These are phyloP conservation scores for Ormia ochracea DNA, from an alignment of 2,888 invertebrate species.

Conservation along the genomic window DNA sequence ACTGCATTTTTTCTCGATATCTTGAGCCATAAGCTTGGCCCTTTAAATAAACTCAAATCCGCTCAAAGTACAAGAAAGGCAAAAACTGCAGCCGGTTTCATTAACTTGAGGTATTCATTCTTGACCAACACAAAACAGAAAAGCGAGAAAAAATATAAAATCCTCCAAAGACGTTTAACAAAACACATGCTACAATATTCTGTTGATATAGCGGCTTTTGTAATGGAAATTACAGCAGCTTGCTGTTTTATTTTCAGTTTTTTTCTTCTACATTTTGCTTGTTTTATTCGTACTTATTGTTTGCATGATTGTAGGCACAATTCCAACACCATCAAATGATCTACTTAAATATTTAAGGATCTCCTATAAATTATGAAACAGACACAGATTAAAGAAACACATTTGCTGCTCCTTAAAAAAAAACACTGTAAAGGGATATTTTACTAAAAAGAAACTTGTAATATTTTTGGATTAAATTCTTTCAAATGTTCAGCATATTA, in stretches of 20 bases:
- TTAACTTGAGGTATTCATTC: slow-evolving; percentile 58
- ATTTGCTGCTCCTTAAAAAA: slow-evolving; percentile 3
- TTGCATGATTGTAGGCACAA: slow-evolving; percentile 1
- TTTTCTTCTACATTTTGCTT: not conserved
- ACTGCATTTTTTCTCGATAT: slow-evolving; percentile 48
- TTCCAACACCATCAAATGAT: slow-evolving; percentile 43
- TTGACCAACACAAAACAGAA: not conserved
- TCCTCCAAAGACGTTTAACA: slow-evolving; percentile 51
- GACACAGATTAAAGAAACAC: not conserved
- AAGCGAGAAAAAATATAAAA: not conserved
- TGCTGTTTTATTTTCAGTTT: slow-evolving; percentile 46
- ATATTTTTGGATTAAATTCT: not conserved
- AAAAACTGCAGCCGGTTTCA: slow-evolving; percentile 58
- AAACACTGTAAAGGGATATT: not conserved
- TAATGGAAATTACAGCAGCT: slow-evolving; percentile 63
- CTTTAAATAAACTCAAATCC: slow-evolving; percentile 51
- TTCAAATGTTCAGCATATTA: not conserved
- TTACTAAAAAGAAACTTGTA: not conserved
- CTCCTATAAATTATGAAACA: slow-evolving; percentile 23
- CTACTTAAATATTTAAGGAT: slow-evolving; percentile 37
- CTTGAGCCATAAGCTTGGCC: slow-evolving; percentile 58
- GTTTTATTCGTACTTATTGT: not conserved
- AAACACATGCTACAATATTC: slow-evolving; percentile 58
- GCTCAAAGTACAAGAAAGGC: slow-evolving; percentile 48
- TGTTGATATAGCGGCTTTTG: slow-evolving; percentile 56